These are phyloP conservation scores for Agrotis segetum DNA, from an alignment of 2,888 invertebrate species.

Conservation along the genomic window DNA sequence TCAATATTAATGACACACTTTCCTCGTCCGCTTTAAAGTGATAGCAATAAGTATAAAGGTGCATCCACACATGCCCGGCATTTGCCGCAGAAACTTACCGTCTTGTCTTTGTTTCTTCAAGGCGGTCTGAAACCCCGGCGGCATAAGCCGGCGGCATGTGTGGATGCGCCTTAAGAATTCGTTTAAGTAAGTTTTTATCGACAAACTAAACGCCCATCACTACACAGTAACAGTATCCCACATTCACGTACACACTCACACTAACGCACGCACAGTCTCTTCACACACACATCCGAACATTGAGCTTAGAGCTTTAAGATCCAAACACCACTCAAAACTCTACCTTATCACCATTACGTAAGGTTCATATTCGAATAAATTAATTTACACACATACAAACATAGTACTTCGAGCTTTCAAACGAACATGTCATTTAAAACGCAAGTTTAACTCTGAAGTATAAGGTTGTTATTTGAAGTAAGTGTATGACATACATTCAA, in stretches of 20 bases:
- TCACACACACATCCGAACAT: slow-evolving; percentile 61
- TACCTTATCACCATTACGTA: background rate
- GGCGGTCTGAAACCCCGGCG: too few relatives aligned
- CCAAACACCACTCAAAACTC: slow-evolving; percentile 10
- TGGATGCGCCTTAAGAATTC: too few relatives aligned
- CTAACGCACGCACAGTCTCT: slow-evolving; percentile 41
- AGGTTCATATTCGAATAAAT: slow-evolving; percentile 31
- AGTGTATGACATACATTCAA: slow-evolving; percentile 60
- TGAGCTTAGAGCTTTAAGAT: slow-evolving; percentile 70
- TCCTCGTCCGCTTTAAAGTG: too few relatives aligned
- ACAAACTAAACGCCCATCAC: slow-evolving; percentile 56
- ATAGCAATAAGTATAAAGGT: too few relatives aligned
- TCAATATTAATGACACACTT: too few relatives aligned
- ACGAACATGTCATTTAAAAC: slow-evolving; percentile 10
- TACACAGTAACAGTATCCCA: slow-evolving; percentile 66
- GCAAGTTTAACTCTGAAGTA: background rate
- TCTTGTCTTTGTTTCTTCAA: too few relatives aligned
- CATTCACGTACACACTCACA: slow-evolving; percentile 66
- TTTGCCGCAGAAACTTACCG: too few relatives aligned
- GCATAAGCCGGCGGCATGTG: too few relatives aligned
- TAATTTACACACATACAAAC: slow-evolving; percentile 51
- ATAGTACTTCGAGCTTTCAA: slow-evolving; percentile 69
- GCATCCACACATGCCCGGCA: too few relatives aligned
- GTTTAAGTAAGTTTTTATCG: slow-evolving; percentile 19
- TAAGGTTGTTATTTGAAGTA: slow-evolving; percentile 4